Evolutionary conservation across 2,113 vertebrate genomes (phyloP).

Genomic region (Carassius carassius): DNA sequence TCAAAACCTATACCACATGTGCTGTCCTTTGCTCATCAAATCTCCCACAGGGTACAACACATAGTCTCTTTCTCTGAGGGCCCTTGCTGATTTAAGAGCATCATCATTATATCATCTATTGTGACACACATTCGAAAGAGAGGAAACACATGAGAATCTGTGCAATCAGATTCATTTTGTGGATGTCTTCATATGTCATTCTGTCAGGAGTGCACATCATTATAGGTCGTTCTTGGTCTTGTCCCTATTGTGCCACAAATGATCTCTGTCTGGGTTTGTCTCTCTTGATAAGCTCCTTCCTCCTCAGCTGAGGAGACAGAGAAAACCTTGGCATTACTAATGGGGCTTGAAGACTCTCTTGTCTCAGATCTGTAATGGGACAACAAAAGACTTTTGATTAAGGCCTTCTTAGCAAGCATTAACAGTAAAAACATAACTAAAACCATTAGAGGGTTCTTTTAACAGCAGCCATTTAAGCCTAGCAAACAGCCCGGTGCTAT

Average conservation of each 20-base stretch:
- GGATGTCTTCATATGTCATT: constrained; percentile 25
- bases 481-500: background rate
- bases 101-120: constrained; percentile 14
- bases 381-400: constrained; percentile 44
- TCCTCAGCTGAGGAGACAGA: constrained; percentile 6
- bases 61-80: constrained; percentile 13
- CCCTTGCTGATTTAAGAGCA: constrained; percentile 5
- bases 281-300: background rate
- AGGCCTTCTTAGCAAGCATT: constrained; percentile 20
- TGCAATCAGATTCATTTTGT: constrained; percentile 13
- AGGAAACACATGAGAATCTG: background rate
- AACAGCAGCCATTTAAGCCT: constrained; percentile 6
- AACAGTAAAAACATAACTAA: constrained; percentile 46
- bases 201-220: constrained; percentile 37
- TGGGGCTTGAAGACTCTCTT: constrained; percentile 42
- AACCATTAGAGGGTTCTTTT: background rate
- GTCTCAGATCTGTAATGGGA: constrained; percentile 32
- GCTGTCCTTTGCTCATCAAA: constrained; percentile 15
- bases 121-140: background rate
- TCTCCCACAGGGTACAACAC: constrained; percentile 41
- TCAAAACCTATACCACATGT: constrained; percentile 38
- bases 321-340: constrained; percentile 45
- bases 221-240: constrained; percentile 30
- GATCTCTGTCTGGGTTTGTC: constrained; percentile 18
- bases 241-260: constrained; percentile 41